A percentile compares a stretch with the other conserved stretches of the same genome.
Conservation (phyloP, 2,797 vertebrate genomes). For the Ctenopoma kingsleyae region DNA sequence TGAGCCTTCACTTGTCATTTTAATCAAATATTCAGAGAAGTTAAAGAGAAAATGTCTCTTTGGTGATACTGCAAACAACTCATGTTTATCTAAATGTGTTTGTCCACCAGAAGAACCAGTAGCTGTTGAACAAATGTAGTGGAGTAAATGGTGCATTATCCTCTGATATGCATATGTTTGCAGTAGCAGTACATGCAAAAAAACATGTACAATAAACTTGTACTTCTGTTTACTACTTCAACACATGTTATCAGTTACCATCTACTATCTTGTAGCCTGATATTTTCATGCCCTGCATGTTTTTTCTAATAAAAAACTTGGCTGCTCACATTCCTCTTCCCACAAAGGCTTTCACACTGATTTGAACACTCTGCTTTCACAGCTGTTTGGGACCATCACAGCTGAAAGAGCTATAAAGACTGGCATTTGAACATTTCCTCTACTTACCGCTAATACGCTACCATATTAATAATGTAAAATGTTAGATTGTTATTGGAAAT, state of each 20-base stretch:
- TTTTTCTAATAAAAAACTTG: not conserved
- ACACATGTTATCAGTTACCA: not conserved
- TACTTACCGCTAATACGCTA: not conserved
- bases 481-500: not conserved
- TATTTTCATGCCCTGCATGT: not conserved
- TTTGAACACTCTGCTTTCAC: slow-evolving; percentile 7
- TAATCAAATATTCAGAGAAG: too few species aligned
- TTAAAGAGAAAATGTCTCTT: too few species aligned
- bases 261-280: not conserved
- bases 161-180: not conserved
- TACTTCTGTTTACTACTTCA: not conserved
- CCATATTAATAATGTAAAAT: slow-evolving; percentile 7
- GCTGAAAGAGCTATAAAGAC: not conserved
- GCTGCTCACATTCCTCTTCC: not conserved
- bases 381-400: slow-evolving; percentile 1
- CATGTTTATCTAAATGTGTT: too few species aligned
- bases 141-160: not conserved
- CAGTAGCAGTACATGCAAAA: not conserved
- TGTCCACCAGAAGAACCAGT: not conserved
- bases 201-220: not conserved
- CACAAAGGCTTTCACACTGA: slow-evolving; percentile 2
- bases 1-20: too few species aligned
- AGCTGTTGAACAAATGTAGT: not conserved
- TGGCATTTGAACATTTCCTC: slow-evolving; percentile 6
- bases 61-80: too few species aligned